Percentiles rank a stretch among this genome's conserved stretches.
phyloP scores from a whole-genome alignment of 2,797 vertebrate species.

The Muscicapa comitata region DNA sequence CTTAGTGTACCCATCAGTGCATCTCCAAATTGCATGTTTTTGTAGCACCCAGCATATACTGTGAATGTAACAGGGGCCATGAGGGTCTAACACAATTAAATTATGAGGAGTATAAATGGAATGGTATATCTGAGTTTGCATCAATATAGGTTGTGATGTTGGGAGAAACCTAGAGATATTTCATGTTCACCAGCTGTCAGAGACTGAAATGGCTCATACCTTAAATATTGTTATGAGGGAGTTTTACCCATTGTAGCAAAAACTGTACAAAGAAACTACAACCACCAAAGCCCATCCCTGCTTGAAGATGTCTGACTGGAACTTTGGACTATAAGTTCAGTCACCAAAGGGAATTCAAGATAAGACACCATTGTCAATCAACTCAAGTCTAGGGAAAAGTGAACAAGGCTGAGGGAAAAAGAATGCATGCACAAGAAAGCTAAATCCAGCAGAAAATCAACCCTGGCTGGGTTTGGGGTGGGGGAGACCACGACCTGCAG shows the following conservation, averaged over 20 bases:
- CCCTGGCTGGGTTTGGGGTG: background rate
- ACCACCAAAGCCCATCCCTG: accelerated
- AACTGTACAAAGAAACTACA: background rate
- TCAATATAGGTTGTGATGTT: background rate
- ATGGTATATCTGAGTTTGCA: background rate
- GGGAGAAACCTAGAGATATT: background rate
- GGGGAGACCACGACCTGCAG: background rate
- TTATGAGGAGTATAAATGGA: background rate
- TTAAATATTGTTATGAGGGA: no score
- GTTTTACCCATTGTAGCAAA: background rate
- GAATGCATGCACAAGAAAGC: background rate
- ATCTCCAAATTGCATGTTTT: background rate
- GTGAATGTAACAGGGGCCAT: background rate
- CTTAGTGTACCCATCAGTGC: background rate
- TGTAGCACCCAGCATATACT: accelerated
- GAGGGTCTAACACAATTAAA: background rate
- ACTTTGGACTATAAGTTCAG: background rate
- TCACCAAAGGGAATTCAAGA: background rate
- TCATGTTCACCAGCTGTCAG: background rate
- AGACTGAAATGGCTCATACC: background rate
- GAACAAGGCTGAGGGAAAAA: background rate
- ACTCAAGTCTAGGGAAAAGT: background rate
- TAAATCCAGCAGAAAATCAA: background rate
- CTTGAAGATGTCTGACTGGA: background rate
- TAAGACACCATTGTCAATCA: background rate